phyloP scores from a whole-genome alignment of 2,888 invertebrate genomes.

The Drosophila yooni region DNA sequence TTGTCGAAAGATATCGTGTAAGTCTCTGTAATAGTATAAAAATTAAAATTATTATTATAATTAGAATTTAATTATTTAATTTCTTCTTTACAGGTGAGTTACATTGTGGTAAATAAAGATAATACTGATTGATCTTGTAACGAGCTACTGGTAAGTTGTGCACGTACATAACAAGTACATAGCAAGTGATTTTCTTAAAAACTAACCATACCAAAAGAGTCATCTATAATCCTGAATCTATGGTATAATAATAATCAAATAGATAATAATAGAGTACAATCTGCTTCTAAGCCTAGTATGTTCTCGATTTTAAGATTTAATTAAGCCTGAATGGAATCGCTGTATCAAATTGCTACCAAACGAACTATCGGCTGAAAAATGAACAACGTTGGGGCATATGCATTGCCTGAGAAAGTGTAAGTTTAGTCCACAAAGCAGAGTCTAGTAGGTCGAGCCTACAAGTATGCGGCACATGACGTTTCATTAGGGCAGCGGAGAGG shows the following conservation, averaged over 20 bases:
- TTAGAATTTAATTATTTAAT: neutral
- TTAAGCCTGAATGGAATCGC: too few relatives aligned
- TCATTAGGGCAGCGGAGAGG: constrained; percentile 9
- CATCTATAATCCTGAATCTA: neutral
- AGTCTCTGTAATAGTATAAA: neutral
- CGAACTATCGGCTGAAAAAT: too few relatives aligned
- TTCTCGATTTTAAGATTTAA: too few relatives aligned
- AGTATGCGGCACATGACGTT: constrained; percentile 24
- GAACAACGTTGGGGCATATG: too few relatives aligned
- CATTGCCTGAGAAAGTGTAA: too few relatives aligned
- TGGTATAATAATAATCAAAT: too few relatives aligned
- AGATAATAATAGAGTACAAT: too few relatives aligned
- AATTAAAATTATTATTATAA: neutral
- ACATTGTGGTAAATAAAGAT: neutral
- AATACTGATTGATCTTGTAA: neutral
- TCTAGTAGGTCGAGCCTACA: neutral
- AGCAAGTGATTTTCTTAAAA: neutral
- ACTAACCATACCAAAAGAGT: neutral
- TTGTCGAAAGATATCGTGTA: neutral
- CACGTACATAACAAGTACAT: neutral
- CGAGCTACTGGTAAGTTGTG: constrained; percentile 12
- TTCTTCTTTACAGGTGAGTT: constrained; percentile 47
- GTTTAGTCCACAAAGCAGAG: neutral
- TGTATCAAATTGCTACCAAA: too few relatives aligned
- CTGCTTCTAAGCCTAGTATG: too few relatives aligned